These are phyloP conservation scores for Ecdyonurus torrentis DNA, from an alignment of 2,888 invertebrate species.

Conservation along the genomic window DNA sequence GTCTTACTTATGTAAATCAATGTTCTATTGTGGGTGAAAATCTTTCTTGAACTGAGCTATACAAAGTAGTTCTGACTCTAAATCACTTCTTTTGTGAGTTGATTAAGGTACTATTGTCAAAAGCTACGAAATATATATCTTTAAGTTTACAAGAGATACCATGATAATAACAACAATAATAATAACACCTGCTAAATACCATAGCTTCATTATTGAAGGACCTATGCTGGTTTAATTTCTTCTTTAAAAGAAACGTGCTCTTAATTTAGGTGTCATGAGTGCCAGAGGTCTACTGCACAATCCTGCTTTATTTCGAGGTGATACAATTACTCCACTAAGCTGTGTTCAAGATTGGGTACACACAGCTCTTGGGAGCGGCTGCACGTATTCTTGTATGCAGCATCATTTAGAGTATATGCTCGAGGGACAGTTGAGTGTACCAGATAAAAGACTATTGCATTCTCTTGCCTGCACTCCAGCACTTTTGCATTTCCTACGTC, in stretches of 20 bases:
- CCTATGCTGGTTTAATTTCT: too few relatives aligned
- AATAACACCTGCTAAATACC: too few relatives aligned
- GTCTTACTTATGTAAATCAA: too few relatives aligned
- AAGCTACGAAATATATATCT: too few relatives aligned
- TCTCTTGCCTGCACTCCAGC: neutral
- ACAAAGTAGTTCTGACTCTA: too few relatives aligned
- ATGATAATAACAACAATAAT: too few relatives aligned
- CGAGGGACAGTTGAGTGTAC: neutral
- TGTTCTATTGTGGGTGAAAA: too few relatives aligned
- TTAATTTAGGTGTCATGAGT: conserved; percentile 59
- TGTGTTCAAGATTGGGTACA: conserved; percentile 73
- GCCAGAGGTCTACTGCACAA: conserved; percentile 82
- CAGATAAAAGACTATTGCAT: neutral
- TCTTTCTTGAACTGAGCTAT: too few relatives aligned
- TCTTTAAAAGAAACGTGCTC: neutral
- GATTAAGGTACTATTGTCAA: too few relatives aligned
- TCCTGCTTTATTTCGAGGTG: conserved; percentile 74
- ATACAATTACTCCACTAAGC: conserved; percentile 44
- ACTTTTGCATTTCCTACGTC: neutral
- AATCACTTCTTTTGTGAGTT: too few relatives aligned
- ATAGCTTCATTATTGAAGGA: too few relatives aligned
- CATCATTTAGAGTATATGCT: conserved; percentile 91
- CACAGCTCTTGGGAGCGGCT: conserved; percentile 36
- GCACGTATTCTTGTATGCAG: conserved; percentile 75
- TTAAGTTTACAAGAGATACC: too few relatives aligned